Percentiles rank a stretch among this genome's conserved stretches.
These are phyloP conservation scores for Tetramorium bicarinatum DNA, from an alignment of 2,888 invertebrate species.

Conservation along the genomic window DNA sequence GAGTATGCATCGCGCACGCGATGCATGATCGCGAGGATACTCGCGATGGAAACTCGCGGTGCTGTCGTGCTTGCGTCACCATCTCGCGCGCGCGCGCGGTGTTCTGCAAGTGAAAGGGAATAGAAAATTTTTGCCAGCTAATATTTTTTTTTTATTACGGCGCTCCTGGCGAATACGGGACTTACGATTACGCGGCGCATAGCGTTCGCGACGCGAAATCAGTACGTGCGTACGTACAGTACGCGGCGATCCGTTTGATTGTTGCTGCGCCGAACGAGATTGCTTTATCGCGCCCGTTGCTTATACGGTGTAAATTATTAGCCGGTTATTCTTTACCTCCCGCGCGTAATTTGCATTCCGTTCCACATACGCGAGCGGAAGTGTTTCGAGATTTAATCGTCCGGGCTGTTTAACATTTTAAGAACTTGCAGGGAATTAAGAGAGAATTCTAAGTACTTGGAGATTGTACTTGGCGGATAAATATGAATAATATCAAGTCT, in stretches of 20 bases:
- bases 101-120: constrained; percentile 72
- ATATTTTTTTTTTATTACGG: constrained; percentile 18
- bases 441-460: background rate
- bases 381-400: background rate
- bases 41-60: constrained; percentile 66
- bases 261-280: constrained; percentile 34
- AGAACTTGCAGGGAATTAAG: background rate
- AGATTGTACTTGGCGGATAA: background rate
- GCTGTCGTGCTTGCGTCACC: constrained; percentile 69
- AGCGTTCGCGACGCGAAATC: constrained; percentile 21
- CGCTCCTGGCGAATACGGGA: constrained; percentile 21
- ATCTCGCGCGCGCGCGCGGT: constrained; percentile 30
- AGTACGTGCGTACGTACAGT: background rate
- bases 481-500: background rate
- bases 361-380: background rate
- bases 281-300: background rate
- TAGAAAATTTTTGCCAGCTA: constrained; percentile 67
- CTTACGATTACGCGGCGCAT: constrained; percentile 44
- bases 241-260: constrained; percentile 16
- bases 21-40: constrained; percentile 66
- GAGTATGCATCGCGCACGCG: constrained; percentile 61
- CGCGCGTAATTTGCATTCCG: constrained; percentile 25
- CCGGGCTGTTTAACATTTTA: background rate
- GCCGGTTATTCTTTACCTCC: background rate
- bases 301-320: constrained; percentile 11